phyloP scores from a whole-genome alignment of 1,140 invertebrate genomes.

The Goniozus legneri region DNA sequence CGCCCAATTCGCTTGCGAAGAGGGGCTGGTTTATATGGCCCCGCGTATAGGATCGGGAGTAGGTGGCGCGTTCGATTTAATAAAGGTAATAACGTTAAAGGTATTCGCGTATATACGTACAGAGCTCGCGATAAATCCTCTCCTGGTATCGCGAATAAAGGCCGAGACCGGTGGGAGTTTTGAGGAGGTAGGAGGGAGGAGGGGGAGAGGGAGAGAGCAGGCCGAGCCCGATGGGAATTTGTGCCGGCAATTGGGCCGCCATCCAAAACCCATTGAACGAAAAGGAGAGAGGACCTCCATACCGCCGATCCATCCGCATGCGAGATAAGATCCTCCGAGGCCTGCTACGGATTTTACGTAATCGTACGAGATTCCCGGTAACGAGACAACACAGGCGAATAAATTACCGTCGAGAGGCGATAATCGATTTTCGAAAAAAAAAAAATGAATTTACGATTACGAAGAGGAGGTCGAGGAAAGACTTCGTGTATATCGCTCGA shows the following conservation, averaged over 20 bases:
- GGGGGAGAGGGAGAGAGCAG: conserved; percentile 1
- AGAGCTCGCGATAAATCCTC: conserved; percentile 1
- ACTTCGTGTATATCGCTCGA: no score
- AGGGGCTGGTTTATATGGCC: neutral
- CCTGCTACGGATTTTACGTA: no score
- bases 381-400: no score
- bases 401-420: no score
- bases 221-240: neutral
- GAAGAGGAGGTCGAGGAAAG: no score
- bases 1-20: conserved; percentile 22
- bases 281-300: neutral
- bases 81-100: conserved; percentile 54
- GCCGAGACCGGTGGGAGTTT: neutral
- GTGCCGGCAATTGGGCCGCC: neutral
- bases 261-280: neutral
- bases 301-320: no score
- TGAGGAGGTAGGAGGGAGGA: neutral
- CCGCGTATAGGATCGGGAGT: neutral
- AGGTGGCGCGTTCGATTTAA: conserved; percentile 44
- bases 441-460: no score
- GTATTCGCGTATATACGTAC: conserved; percentile 45
- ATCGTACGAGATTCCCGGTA: no score
- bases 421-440: no score
- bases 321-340: no score
- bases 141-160: conserved; percentile 31